Evolutionary conservation across 1,140 invertebrate species (phyloP).

Genomic region (Zeugodacus cucurbitae): DNA sequence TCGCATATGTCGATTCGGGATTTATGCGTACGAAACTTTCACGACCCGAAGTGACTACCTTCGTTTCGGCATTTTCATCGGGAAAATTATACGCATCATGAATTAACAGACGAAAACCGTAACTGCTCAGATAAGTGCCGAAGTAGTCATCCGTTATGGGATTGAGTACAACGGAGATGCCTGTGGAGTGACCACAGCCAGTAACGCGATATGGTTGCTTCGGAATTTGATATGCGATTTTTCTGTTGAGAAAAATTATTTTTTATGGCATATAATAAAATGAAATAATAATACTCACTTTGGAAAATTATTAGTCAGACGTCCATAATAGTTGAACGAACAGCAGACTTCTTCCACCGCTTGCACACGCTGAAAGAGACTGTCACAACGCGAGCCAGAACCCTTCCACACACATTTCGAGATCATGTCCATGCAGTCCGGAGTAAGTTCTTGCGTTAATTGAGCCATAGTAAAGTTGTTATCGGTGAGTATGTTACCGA

Average conservation of each 20-base stretch:
- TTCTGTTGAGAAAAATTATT: constrained; percentile 47
- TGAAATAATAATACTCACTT: constrained; percentile 49
- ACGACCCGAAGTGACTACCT: constrained; percentile 68
- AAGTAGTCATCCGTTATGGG: constrained; percentile 68
- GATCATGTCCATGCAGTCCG: constrained; percentile 70
- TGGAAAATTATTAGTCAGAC: constrained; percentile 60
- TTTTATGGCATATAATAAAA: not conserved
- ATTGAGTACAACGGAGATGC: constrained; percentile 70
- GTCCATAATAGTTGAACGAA: constrained; percentile 73
- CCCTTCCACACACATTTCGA: constrained; percentile 75
- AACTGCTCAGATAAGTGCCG: constrained; percentile 62
- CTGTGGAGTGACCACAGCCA: constrained; percentile 74
- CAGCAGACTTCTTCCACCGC: constrained; percentile 72
- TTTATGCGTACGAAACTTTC: constrained; percentile 71
- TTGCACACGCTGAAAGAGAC: constrained; percentile 70
- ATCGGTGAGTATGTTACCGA: constrained; percentile 64
- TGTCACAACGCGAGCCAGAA: constrained; percentile 68
- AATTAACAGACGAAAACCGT: constrained; percentile 66
- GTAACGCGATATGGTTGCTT: constrained; percentile 69
- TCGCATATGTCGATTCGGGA: constrained; percentile 72
- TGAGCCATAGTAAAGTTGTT: constrained; percentile 63
- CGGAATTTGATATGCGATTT: constrained; percentile 61
- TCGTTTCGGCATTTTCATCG: constrained; percentile 69
- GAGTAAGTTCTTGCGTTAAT: constrained; percentile 62
- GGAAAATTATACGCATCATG: constrained; percentile 73